Conservation (phyloP, 2,888 invertebrate genomes). For the Lasioglossum malachurum region DNA sequence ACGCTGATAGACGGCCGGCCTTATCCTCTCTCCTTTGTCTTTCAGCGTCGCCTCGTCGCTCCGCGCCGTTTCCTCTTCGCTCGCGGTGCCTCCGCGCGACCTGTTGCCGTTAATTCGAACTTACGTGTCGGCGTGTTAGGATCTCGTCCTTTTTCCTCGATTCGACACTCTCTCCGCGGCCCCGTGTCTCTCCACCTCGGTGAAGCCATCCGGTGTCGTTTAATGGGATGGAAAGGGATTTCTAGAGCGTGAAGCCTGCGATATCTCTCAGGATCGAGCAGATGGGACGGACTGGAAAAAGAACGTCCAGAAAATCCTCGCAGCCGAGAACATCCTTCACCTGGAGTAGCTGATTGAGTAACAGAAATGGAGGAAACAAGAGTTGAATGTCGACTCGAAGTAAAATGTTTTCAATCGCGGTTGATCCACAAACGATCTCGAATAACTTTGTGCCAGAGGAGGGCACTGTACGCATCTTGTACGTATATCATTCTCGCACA, state of each 20-base stretch:
- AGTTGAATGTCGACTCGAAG: not conserved
- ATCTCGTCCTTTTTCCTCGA: slow-evolving; percentile 18
- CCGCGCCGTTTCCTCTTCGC: slow-evolving; percentile 26
- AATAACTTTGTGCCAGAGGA: too few species aligned
- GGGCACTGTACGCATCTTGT: too few species aligned
- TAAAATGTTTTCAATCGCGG: too few species aligned
- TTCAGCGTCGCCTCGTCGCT: slow-evolving; percentile 16
- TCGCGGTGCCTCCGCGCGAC: slow-evolving; percentile 60
- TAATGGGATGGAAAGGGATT: slow-evolving; percentile 21
- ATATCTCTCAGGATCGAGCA: not conserved
- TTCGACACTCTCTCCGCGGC: slow-evolving; percentile 14
- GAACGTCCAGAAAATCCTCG: not conserved
- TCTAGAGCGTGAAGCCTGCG: not conserved
- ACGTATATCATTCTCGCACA: not conserved
- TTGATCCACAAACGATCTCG: too few species aligned
- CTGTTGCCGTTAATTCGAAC: slow-evolving; percentile 77
- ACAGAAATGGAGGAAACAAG: not conserved
- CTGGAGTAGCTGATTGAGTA: not conserved
- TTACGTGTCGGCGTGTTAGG: slow-evolving; percentile 73
- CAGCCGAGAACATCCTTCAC: not conserved
- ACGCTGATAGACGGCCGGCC: slow-evolving; percentile 71
- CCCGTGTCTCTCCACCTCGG: slow-evolving; percentile 8
- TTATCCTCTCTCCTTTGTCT: slow-evolving; percentile 43
- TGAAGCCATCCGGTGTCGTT: not conserved
- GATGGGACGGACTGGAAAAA: not conserved